Evolutionary conservation across 1,140 invertebrate genomes (phyloP).

Genomic region (Rhopalosiphum padi): DNA sequence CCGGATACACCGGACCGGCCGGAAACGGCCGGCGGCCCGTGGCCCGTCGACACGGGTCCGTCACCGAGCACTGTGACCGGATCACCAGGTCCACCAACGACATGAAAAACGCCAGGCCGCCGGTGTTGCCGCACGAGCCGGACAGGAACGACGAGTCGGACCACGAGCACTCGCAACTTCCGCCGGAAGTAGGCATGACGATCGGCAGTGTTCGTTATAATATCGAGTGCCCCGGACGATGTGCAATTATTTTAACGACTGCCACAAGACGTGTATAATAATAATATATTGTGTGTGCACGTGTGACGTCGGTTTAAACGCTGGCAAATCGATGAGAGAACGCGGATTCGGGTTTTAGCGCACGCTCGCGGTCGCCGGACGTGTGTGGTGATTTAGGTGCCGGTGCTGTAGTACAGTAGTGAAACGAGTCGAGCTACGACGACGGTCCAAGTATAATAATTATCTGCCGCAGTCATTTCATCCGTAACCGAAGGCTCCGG

Average conservation of each 20-base stretch:
- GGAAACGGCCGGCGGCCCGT: neutral
- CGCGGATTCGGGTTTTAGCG: neutral
- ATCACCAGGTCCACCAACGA: conserved; percentile 64
- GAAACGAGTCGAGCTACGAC: neutral
- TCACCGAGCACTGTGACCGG: conserved; percentile 66
- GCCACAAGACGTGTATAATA: neutral
- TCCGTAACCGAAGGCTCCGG: neutral
- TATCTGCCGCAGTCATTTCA: neutral
- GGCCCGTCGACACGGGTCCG: conserved; percentile 65
- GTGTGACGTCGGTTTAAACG: neutral
- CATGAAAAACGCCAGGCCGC: conserved; percentile 66
- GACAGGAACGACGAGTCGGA: conserved; percentile 65
- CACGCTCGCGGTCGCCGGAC: neutral
- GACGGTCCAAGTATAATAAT: neutral
- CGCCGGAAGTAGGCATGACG: neutral
- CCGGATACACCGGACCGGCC: conserved; percentile 60
- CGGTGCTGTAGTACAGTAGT: neutral
- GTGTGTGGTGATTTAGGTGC: neutral
- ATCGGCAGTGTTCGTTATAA: neutral
- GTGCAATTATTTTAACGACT: neutral
- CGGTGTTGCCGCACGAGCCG: conserved; percentile 61
- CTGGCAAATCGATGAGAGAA: neutral
- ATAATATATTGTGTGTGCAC: too few species aligned
- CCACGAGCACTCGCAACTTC: conserved; percentile 63
- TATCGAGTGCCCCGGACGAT: neutral